A percentile compares a stretch with the other conserved stretches of the same genome.
Evolutionary conservation across 2,113 vertebrate genomes (phyloP).

Genomic region (Entosphenus tridentatus): DNA sequence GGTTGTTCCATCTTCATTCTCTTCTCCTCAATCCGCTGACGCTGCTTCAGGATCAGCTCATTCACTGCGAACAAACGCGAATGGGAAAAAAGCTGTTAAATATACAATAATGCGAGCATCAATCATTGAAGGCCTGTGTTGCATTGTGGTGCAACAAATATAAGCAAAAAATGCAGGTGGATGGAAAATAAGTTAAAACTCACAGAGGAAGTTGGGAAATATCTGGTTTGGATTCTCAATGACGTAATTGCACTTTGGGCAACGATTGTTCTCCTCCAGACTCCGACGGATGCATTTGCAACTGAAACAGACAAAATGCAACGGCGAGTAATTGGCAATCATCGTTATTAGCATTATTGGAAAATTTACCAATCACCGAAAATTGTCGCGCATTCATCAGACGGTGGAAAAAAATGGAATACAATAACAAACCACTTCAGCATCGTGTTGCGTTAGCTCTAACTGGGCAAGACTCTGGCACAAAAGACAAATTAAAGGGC

Average conservation of each 20-base stretch:
- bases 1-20: conserved; percentile 88
- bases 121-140: too few relatives aligned
- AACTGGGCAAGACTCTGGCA: too few relatives aligned
- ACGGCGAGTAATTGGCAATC: neutral
- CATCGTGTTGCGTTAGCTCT: too few relatives aligned
- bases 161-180: neutral
- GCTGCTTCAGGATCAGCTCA: conserved; percentile 95
- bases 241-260: conserved; percentile 95
- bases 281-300: conserved; percentile 96
- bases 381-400: too few relatives aligned
- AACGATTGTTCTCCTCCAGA: conserved; percentile 89
- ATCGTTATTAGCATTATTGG: too few relatives aligned
- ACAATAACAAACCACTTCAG: too few relatives aligned
- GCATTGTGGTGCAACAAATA: neutral
- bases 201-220: conserved; percentile 94
- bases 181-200: conserved; percentile 16
- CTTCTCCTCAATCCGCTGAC: conserved; percentile 86
- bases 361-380: too few relatives aligned
- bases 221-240: conserved; percentile 96
- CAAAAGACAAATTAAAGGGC: too few relatives aligned
- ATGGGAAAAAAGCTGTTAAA: too few relatives aligned
- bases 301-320: conserved; percentile 20
- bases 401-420: too few relatives aligned
- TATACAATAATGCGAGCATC: too few relatives aligned
- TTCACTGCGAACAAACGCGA: conserved; percentile 38